These are phyloP conservation scores for Paramisgurnus dabryanus DNA, from an alignment of 2,113 vertebrate species.

Conservation along the genomic window DNA sequence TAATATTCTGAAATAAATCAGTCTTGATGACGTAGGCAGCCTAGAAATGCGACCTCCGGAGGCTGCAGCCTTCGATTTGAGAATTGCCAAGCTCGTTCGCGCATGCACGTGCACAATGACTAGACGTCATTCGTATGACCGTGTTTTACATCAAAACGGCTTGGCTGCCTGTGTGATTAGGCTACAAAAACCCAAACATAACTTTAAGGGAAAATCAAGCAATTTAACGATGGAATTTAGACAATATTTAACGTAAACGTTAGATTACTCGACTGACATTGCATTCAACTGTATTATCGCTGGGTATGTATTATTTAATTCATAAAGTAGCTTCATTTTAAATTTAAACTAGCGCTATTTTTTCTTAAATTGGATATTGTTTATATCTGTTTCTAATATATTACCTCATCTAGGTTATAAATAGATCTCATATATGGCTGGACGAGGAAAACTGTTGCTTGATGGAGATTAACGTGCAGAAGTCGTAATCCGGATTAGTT, in stretches of 20 bases:
- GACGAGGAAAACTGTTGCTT: constrained; percentile 19
- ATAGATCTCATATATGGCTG: background rate
- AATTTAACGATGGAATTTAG: background rate
- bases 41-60: too few relatives aligned
- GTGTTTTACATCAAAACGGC: background rate
- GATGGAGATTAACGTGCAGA: constrained; percentile 32
- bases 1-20: too few relatives aligned
- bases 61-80: too few relatives aligned
- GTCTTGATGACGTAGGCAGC: too few relatives aligned
- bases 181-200: background rate
- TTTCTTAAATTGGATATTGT: background rate
- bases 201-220: background rate
- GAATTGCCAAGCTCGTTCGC: too few relatives aligned
- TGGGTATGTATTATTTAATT: background rate
- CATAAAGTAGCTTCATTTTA: background rate
- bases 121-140: background rate
- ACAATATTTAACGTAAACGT: background rate
- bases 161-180: background rate
- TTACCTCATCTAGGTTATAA: background rate
- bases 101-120: too few relatives aligned
- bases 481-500: constrained; percentile 32
- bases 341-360: background rate
- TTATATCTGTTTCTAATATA: background rate
- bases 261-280: background rate
- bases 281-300: background rate